phyloP scores from a whole-genome alignment of 1,140 invertebrate genomes.

The Chironomus tepperi region DNA sequence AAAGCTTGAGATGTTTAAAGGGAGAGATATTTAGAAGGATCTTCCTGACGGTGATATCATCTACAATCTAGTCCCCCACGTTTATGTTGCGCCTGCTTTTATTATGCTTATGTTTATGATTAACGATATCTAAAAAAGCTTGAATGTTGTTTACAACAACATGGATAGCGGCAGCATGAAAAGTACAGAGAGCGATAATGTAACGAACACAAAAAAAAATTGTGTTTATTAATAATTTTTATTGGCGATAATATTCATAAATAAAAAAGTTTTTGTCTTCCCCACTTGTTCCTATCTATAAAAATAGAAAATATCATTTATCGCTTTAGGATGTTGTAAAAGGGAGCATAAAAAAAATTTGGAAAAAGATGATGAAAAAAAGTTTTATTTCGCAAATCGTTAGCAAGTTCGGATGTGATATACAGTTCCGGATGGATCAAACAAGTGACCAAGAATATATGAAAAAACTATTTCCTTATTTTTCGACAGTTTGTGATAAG shows the following conservation, averaged over 20 bases:
- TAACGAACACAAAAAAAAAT: not conserved
- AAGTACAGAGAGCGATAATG: no score
- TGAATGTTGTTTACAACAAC: not conserved
- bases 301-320: no score
- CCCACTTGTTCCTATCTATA: no score
- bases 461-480: not conserved
- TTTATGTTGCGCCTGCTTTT: constrained; percentile 3
- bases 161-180: no score
- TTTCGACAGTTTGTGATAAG: not conserved
- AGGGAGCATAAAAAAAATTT: not conserved
- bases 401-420: not conserved
- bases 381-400: not conserved
- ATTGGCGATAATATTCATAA: constrained; percentile 8
- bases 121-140: not conserved
- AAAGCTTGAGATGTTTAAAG: no score
- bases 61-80: no score
- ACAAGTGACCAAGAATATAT: not conserved
- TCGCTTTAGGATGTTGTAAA: no score
- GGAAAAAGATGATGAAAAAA: not conserved
- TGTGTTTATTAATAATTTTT: constrained; percentile 10
- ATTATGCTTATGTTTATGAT: constrained; percentile 2
- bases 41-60: no score
- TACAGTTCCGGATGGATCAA: no score
- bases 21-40: no score
- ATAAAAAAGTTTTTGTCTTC: not conserved